Percentiles rank a stretch among this genome's conserved stretches.
Conservation (phyloP, 1,140 invertebrate genomes). For the Mya arenaria region DNA sequence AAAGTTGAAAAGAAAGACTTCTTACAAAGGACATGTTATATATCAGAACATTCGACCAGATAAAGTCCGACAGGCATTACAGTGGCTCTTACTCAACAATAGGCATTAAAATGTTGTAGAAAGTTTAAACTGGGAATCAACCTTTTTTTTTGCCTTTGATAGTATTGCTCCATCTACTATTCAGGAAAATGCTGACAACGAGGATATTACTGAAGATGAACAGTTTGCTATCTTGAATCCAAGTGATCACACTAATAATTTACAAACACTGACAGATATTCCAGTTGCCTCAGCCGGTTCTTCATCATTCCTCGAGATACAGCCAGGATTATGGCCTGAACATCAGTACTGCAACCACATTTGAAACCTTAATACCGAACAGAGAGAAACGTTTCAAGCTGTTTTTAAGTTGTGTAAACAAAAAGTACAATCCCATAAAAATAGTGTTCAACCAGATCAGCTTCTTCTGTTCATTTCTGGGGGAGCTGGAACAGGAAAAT, state of each 20-base stretch:
- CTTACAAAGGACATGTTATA: slow-evolving; percentile 27
- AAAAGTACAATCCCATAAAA: not conserved
- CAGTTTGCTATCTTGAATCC: slow-evolving; percentile 5
- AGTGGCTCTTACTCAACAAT: slow-evolving; percentile 19
- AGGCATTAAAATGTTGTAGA: slow-evolving; percentile 26
- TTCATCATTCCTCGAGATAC: not conserved
- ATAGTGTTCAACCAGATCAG: not conserved
- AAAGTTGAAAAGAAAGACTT: slow-evolving; percentile 40
- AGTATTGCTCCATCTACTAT: slow-evolving; percentile 3
- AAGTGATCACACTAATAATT: slow-evolving; percentile 32
- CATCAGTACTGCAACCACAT: not conserved
- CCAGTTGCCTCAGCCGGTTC: not conserved
- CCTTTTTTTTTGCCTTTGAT: slow-evolving; percentile 49
- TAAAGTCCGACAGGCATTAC: slow-evolving; percentile 6
- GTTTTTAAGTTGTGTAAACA: slow-evolving; percentile 23
- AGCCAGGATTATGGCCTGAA: not conserved
- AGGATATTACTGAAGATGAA: slow-evolving; percentile 12
- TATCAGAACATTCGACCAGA: slow-evolving; percentile 15
- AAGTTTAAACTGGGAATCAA: slow-evolving; percentile 1
- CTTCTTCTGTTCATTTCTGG: slow-evolving; percentile 20
- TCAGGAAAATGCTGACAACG: slow-evolving; percentile 31
- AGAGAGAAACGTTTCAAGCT: slow-evolving; percentile 1
- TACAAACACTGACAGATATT: slow-evolving; percentile 5
- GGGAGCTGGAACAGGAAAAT: slow-evolving; percentile 23
- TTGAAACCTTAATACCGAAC: slow-evolving; percentile 8